phyloP scores from a whole-genome alignment of 2,113 vertebrate genomes.

The Stegastes partitus region DNA sequence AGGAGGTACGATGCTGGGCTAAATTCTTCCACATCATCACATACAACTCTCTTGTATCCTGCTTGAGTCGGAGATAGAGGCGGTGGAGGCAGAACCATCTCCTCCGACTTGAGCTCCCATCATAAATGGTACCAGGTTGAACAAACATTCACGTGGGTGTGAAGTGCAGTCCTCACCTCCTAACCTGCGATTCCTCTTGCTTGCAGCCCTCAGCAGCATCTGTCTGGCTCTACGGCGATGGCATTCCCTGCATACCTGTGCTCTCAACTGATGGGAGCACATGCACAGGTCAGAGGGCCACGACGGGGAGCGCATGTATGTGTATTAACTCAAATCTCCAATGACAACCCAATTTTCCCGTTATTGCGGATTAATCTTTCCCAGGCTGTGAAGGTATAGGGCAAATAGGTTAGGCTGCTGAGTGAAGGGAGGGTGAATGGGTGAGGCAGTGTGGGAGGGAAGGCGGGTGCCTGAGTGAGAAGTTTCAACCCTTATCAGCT shows the following conservation, averaged over 20 bases:
- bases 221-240: constrained; percentile 40
- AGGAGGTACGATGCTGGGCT: not conserved
- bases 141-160: constrained; percentile 62
- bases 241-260: constrained; percentile 75
- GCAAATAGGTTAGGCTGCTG: constrained; percentile 47
- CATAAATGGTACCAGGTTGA: constrained; percentile 67
- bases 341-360: constrained; percentile 43
- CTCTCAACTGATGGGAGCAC: constrained; percentile 64
- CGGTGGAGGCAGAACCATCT: constrained; percentile 14
- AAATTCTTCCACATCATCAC: constrained; percentile 44
- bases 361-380: constrained; percentile 66
- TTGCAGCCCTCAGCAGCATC: constrained; percentile 37
- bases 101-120: constrained; percentile 12
- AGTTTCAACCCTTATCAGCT: constrained; percentile 35
- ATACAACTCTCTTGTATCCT: constrained; percentile 32
- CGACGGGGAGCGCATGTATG: constrained; percentile 60
- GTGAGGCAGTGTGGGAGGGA: constrained; percentile 5
- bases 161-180: constrained; percentile 55
- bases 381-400: constrained; percentile 25
- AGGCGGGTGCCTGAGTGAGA: constrained; percentile 40
- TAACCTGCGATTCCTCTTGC: constrained; percentile 42
- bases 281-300: constrained; percentile 64
- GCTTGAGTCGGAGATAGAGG: constrained; percentile 26
- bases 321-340: constrained; percentile 66
- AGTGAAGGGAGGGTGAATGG: constrained; percentile 6